Conservation (phyloP, 2,797 vertebrate species). For the Anguilla anguilla region DNA sequence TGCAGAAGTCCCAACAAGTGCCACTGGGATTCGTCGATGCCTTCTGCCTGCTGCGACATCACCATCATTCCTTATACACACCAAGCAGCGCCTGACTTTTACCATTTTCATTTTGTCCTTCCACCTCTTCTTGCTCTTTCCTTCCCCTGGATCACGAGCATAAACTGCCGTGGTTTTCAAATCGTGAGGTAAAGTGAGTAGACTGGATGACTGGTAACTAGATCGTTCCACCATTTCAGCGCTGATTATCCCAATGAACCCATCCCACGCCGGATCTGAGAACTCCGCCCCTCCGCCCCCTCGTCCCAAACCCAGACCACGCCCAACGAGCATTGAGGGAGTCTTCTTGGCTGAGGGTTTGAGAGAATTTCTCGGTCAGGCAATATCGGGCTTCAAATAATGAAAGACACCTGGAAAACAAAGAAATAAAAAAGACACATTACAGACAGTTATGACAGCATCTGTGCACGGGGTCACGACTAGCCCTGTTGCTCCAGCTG, state of each 20-base stretch:
- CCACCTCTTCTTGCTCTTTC: constrained; percentile 35
- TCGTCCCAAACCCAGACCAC: constrained; percentile 19
- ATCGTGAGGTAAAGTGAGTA: constrained; percentile 34
- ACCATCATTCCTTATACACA: not conserved
- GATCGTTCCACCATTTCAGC: constrained; percentile 58
- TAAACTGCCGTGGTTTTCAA: constrained; percentile 48
- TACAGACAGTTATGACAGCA: constrained; percentile 73
- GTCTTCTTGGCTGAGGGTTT: constrained; percentile 48
- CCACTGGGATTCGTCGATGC: not conserved
- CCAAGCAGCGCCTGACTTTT: constrained; percentile 53
- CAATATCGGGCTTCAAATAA: constrained; percentile 94
- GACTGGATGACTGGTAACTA: constrained; percentile 43
- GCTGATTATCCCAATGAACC: constrained; percentile 50
- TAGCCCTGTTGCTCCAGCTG: constrained; percentile 71
- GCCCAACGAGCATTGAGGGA: constrained; percentile 6
- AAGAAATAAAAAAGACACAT: constrained; percentile 57
- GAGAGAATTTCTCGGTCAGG: constrained; percentile 79
- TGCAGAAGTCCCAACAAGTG: not conserved
- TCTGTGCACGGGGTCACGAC: constrained; percentile 73
- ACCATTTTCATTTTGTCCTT: constrained; percentile 40
- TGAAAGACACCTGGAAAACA: constrained; percentile 95
- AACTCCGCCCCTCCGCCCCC: constrained; percentile 43
- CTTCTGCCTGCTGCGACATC: not conserved
- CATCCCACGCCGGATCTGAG: constrained; percentile 41
- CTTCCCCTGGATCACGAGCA: constrained; percentile 45